Evolutionary conservation across 2,888 invertebrate genomes (phyloP).

Genomic region (Elmis aenea): DNA sequence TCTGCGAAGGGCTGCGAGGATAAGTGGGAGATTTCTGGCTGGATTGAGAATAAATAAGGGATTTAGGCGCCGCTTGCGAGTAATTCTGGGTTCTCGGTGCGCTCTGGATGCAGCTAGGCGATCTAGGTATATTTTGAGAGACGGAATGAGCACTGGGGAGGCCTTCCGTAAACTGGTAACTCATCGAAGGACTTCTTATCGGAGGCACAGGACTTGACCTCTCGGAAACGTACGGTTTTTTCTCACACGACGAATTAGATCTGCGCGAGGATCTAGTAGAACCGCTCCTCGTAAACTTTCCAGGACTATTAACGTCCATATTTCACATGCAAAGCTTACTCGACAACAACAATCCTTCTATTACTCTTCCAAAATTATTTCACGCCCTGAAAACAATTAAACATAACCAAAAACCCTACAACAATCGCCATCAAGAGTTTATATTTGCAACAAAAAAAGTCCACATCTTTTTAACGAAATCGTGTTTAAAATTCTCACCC

Average conservation of each 20-base stretch:
- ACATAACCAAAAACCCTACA: too few species aligned
- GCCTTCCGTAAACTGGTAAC: slow-evolving; percentile 28
- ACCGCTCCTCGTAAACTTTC: slow-evolving; percentile 36
- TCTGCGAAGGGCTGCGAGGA: slow-evolving; percentile 30
- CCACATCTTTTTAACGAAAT: too few species aligned
- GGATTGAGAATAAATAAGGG: slow-evolving; percentile 6
- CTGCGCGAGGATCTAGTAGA: slow-evolving; percentile 35
- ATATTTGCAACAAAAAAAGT: too few species aligned
- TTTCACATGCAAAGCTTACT: too few species aligned
- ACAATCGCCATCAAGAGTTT: too few species aligned
- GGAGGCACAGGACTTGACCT: slow-evolving; percentile 28
- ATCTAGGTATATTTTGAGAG: slow-evolving; percentile 5
- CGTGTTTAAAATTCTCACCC: slow-evolving; percentile 10
- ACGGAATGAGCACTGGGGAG: slow-evolving; percentile 15
- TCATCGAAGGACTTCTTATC: slow-evolving; percentile 36
- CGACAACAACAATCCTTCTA: too few species aligned
- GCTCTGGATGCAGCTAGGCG: slow-evolving; percentile 14
- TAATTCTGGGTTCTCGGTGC: slow-evolving; percentile 25
- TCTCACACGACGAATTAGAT: slow-evolving; percentile 29
- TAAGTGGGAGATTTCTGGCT: slow-evolving; percentile 31
- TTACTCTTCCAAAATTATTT: too few species aligned
- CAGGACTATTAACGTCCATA: slow-evolving; percentile 21
- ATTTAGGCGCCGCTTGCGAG: slow-evolving; percentile 10
- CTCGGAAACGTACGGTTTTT: slow-evolving; percentile 40
- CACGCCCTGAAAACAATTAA: too few species aligned